phyloP scores from a whole-genome alignment of 2,888 invertebrate genomes.

The Galeruca laticollis region DNA sequence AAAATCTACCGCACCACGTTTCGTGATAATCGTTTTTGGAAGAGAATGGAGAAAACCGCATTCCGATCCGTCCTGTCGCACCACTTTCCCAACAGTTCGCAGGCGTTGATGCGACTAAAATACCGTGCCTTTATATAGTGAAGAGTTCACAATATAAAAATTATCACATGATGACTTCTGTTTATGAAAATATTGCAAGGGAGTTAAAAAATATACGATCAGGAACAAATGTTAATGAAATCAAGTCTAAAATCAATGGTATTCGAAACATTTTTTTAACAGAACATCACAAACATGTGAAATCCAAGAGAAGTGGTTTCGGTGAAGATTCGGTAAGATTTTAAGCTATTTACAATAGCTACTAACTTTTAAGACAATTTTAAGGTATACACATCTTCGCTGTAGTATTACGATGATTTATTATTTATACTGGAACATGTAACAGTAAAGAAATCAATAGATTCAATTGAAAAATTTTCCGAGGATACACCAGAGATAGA shows the following conservation, averaged over 20 bases:
- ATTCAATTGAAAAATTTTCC: constrained; percentile 9
- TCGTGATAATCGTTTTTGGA: no score
- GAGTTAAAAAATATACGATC: constrained; percentile 12
- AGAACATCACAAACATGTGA: not conserved
- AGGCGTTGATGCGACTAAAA: no score
- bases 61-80: not conserved
- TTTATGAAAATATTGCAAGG: constrained; percentile 9
- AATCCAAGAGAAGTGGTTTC: no score
- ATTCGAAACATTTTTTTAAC: not conserved
- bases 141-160: constrained; percentile 7
- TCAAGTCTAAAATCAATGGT: constrained; percentile 10
- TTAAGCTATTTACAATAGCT: constrained; percentile 6
- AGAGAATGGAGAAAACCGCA: not conserved
- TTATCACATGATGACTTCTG: constrained; percentile 2
- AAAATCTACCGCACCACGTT: no score
- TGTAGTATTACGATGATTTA: no score
- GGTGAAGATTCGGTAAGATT: constrained; percentile 12
- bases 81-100: not conserved
- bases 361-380: constrained; percentile 1
- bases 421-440: constrained; percentile 18
- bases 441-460: constrained; percentile 2
- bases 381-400: constrained; percentile 12
- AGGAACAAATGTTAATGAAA: constrained; percentile 11
- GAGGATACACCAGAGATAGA: not conserved
- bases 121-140: not conserved